A percentile compares a stretch with the other conserved stretches of the same genome.
These are phyloP conservation scores for Eurois occulta DNA, from an alignment of 2,888 invertebrate genomes.

Conservation along the genomic window DNA sequence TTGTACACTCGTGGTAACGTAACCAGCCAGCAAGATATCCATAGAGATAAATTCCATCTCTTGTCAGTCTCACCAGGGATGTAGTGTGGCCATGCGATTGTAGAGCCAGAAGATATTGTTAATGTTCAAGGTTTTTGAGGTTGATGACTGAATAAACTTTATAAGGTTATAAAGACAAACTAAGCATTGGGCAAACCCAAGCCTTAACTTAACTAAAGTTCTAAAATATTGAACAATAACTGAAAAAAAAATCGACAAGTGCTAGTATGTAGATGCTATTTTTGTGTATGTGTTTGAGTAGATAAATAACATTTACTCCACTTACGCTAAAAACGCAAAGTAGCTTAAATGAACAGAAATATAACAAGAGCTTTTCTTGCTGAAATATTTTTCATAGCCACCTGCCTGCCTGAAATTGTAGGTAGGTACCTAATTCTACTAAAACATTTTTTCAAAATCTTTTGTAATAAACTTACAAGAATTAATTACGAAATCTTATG, in stretches of 20 bases:
- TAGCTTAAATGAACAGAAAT: too few relatives aligned
- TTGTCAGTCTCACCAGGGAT: constrained; percentile 30
- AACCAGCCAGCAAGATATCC: constrained; percentile 36
- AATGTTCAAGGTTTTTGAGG: not conserved
- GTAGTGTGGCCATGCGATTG: constrained; percentile 43
- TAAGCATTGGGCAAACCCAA: too few relatives aligned
- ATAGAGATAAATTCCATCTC: constrained; percentile 53
- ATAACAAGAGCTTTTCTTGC: not conserved
- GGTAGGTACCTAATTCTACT: not conserved
- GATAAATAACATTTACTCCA: not conserved
- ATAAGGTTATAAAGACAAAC: not conserved
- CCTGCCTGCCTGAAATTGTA: not conserved
- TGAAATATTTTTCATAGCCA: not conserved
- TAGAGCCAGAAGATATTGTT: not conserved
- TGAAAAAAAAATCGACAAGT: too few relatives aligned
- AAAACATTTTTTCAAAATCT: not conserved
- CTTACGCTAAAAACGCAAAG: too few relatives aligned
- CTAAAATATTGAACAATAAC: not conserved
- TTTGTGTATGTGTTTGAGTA: not conserved
- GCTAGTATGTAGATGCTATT: too few relatives aligned
- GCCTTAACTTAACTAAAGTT: too few relatives aligned
- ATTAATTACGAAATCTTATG: not conserved
- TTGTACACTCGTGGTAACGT: not conserved
- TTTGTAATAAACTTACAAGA: not conserved
- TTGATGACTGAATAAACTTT: not conserved